Conservation (phyloP, 2,113 vertebrate genomes). For the Ictidomys tridecemlineatus region DNA sequence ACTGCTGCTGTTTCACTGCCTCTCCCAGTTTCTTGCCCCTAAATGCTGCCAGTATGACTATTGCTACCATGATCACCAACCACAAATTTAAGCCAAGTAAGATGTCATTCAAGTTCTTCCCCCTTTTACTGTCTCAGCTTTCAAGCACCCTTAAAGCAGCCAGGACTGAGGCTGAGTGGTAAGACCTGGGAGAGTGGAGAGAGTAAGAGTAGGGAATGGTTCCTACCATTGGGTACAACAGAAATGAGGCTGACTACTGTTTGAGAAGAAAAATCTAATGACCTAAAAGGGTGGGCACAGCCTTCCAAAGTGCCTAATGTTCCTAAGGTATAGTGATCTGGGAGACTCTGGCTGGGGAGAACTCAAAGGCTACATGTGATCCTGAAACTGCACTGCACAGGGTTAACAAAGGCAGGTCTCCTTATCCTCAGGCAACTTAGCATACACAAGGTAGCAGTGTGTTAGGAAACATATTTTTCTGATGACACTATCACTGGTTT, state of each 20-base stretch:
- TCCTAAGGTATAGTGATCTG: not conserved
- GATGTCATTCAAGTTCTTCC: not conserved
- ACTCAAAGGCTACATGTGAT: accelerated
- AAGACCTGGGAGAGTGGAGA: not conserved
- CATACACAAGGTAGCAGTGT: not conserved
- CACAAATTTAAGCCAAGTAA: not conserved
- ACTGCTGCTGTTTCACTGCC: not conserved
- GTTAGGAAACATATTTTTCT: not conserved
- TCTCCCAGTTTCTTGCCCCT: not conserved
- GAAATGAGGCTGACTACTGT: not conserved
- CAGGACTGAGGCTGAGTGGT: not conserved
- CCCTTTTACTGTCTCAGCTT: not conserved
- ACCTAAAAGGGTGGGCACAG: not conserved
- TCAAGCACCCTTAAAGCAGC: not conserved
- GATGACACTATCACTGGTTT: not conserved
- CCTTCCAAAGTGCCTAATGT: not conserved
- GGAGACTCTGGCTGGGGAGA: not conserved
- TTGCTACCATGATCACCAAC: not conserved
- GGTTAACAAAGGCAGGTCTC: not conserved
- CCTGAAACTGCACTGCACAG: not conserved
- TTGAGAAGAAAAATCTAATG: conserved; percentile 7
- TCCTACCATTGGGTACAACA: not conserved
- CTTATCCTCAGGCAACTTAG: not conserved
- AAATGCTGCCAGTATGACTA: not conserved
- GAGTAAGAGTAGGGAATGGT: not conserved